Percentiles rank a stretch among this genome's conserved stretches.
phyloP scores from a whole-genome alignment of 1,140 invertebrate species.

The Dermatophagoides farinae region DNA sequence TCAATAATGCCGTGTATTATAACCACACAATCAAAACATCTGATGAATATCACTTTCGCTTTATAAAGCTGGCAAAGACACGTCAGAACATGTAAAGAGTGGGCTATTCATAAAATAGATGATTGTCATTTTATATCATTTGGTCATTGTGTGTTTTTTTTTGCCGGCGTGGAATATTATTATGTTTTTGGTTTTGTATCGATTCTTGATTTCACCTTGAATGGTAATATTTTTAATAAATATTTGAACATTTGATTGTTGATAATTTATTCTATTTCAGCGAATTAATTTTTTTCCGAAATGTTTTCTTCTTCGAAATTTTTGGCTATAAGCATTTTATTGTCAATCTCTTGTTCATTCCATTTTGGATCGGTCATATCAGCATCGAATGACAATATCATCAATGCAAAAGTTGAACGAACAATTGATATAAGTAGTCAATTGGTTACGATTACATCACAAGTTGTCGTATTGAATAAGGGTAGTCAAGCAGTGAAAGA shows the following conservation, averaged over 20 bases:
- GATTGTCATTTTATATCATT: background rate
- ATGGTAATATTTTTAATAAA: background rate
- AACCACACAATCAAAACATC: no score
- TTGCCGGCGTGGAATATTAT: background rate
- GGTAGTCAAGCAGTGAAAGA: slow-evolving; percentile 35
- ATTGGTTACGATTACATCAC: slow-evolving; percentile 55
- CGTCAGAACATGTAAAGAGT: background rate
- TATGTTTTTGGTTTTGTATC: background rate
- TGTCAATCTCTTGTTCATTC: background rate
- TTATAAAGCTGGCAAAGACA: no score
- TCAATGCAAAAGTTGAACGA: slow-evolving; percentile 60
- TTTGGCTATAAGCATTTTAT: background rate
- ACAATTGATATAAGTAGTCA: slow-evolving; percentile 67
- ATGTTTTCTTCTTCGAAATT: background rate
- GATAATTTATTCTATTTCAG: no score
- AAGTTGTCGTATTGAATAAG: slow-evolving; percentile 59
- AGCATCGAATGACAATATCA: slow-evolving; percentile 25
- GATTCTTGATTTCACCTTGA: background rate
- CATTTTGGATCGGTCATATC: no score
- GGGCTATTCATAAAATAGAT: background rate
- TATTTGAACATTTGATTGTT: background rate
- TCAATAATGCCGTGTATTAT: no score
- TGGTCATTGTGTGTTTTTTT: background rate
- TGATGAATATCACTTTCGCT: no score
- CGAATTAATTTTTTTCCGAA: no score